Conservation (phyloP, 2,113 vertebrate genomes). For the Callopanchax toddi region DNA sequence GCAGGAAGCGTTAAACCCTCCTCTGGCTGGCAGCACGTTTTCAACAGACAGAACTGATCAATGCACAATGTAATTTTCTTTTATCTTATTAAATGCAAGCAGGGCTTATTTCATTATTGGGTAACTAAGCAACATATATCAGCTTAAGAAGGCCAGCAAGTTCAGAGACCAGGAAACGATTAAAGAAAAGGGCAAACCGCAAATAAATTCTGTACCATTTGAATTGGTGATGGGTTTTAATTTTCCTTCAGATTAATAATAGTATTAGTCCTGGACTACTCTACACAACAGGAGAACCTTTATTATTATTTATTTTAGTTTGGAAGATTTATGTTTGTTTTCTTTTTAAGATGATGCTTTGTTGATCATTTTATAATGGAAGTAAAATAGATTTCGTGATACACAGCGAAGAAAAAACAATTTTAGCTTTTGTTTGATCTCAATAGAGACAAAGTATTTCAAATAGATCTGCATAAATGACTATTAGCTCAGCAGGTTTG, state of each 20-base stretch:
- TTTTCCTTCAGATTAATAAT: neutral
- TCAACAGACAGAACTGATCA: constrained; percentile 34
- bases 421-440: no score
- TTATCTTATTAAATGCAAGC: constrained; percentile 53
- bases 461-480: no score
- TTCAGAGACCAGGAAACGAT: constrained; percentile 28
- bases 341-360: no score
- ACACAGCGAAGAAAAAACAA: no score
- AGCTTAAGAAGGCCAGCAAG: constrained; percentile 15
- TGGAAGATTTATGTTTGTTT: no score
- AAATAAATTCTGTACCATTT: neutral
- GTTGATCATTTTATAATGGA: no score
- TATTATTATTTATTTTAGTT: neutral
- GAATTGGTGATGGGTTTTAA: neutral
- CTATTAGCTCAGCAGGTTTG: neutral
- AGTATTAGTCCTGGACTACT: neutral
- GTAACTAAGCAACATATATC: constrained; percentile 9
- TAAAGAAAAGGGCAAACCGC: constrained; percentile 14
- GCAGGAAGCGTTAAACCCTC: no score
- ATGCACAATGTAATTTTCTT: constrained; percentile 41
- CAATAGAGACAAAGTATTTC: no score
- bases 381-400: no score
- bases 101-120: constrained; percentile 51
- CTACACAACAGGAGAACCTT: neutral
- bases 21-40: constrained; percentile 14